These are phyloP conservation scores for Caenorhabditis auriculariae DNA, from an alignment of 2,888 invertebrate genomes.

Conservation along the genomic window DNA sequence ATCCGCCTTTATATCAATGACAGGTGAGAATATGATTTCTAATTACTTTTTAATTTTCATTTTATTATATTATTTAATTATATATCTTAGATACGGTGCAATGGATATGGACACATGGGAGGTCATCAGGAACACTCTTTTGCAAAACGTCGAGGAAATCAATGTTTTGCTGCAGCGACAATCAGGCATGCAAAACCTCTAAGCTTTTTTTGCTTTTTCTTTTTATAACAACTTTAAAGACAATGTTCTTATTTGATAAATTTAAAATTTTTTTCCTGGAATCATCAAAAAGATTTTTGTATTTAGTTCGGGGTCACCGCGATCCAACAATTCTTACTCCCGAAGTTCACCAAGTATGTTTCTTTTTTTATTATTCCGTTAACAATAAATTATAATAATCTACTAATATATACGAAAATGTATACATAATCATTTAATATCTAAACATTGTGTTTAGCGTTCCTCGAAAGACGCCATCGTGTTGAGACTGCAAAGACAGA, in stretches of 20 bases:
- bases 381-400: conserved; percentile 9
- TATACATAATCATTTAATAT: conserved; percentile 7
- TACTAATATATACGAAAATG: conserved; percentile 2
- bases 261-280: conserved; percentile 5
- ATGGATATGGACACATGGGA: conserved; percentile 4
- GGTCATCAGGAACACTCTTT: conserved; percentile 5
- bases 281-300: conserved; percentile 2
- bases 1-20: conserved; percentile 2
- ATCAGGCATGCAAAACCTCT: conserved; percentile 7
- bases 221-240: conserved; percentile 6
- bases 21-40: conserved; percentile 4
- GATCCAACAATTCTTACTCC: conserved; percentile 5
- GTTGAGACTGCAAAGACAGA: background rate
- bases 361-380: conserved; percentile 6
- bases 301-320: conserved; percentile 6
- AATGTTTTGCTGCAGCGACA: background rate
- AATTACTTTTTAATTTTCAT: conserved; percentile 4
- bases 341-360: conserved; percentile 4
- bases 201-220: conserved; percentile 5
- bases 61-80: conserved; percentile 4
- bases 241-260: conserved; percentile 5
- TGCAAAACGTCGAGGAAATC: conserved; percentile 4
- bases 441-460: conserved; percentile 7
- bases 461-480: background rate
- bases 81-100: conserved; percentile 5